Evolutionary conservation across 2,888 invertebrate species (phyloP), one percentile per base, ranked within the genome.

Genomic region (Octodonta nipae): DNA sequence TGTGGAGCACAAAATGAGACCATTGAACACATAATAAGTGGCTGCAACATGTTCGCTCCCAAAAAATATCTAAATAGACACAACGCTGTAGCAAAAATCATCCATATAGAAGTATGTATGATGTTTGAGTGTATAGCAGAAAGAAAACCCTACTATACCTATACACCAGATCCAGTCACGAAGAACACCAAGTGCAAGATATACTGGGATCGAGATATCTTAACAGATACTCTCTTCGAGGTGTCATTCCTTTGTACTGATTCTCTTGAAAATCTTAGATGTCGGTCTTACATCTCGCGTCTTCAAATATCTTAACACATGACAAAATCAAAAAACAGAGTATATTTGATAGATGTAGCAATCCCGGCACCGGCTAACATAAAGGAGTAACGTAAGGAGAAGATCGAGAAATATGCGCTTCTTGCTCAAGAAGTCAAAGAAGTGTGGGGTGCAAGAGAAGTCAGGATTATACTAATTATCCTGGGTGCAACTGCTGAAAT

Each of bases 401-500:
- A 20, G n/a, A 6, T 20, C 20, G n/a, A 20, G 20, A 6, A 7
- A n/a, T 20, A 20, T 20, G 20, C 20, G n/a, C 20, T n/a, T n/a
- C 20, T 20, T 7, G 20, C n/a, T n/a, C 6, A 7, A 7, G 20
- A 20, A n/a, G n/a, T 20, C 20, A 20, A 20, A n/a, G 20, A 20
- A 20, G 20, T 20, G 20, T 20, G 20, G n/a, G n/a, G n/a, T n/a
- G n/a, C n/a, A n/a, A n/a, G n/a, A 20, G 20, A 20, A n/a, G 20
- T 20, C n/a, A 6, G 20, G n/a, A n/a, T 20, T 20, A n/a, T 20
- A n/a, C n/a, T n/a, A n/a, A 7, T 20, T 20, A 20, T 20, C 20
- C n/a, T 20, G n/a, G 20, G 20, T 7, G 20, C n/a, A 20, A 20
- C 20, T 20, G 20, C 7, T 7, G 20, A 20, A 20, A 20, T 20